phyloP scores from a whole-genome alignment of 2,113 vertebrate genomes.

The Geothlypis trichas region DNA sequence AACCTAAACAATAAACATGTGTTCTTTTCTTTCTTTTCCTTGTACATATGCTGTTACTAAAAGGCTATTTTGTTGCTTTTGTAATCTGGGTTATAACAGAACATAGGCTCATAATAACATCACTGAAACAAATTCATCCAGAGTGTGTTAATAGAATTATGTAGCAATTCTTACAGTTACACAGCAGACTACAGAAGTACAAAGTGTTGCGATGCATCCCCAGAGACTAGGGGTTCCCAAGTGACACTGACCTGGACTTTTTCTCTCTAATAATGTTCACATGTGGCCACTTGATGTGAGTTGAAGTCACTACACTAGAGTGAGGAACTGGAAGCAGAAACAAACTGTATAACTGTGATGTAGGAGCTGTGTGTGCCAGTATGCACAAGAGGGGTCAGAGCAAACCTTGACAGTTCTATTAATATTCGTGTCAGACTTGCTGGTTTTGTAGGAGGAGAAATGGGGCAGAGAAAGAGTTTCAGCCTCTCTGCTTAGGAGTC shows the following conservation, averaged over 20 bases:
- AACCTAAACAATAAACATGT: background rate
- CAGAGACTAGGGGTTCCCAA: background rate
- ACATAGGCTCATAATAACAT: background rate
- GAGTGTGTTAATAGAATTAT: background rate
- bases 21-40: background rate
- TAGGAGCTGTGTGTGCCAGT: background rate
- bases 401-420: background rate
- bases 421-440: background rate
- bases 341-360: background rate
- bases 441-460: background rate
- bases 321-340: background rate
- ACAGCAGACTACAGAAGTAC: background rate
- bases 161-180: background rate
- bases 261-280: background rate
- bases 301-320: background rate
- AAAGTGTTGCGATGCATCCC: background rate
- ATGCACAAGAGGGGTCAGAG: background rate
- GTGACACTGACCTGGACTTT: background rate
- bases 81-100: background rate
- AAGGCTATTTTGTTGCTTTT: background rate
- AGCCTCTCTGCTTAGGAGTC: background rate
- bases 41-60: background rate
- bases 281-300: accelerated
- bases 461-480: background rate
- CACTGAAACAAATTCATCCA: background rate